Evolutionary conservation across 2,113 vertebrate species (phyloP).

Genomic region (Trichechus manatus): DNA sequence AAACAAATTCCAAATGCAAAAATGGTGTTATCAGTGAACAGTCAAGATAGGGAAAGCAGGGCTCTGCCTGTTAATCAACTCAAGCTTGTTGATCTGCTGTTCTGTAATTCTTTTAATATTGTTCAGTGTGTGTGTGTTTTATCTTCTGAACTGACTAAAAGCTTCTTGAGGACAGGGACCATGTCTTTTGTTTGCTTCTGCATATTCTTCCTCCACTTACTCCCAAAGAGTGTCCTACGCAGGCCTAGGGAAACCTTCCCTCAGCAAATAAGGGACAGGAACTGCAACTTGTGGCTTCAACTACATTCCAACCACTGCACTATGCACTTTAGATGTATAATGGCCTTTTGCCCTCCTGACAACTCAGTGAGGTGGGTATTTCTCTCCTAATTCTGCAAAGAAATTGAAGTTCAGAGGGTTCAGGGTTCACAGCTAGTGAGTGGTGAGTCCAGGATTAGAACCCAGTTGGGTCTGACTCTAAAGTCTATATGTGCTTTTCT

Average conservation of each 20-base stretch:
- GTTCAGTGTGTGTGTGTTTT: constrained; percentile 72
- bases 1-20: neutral
- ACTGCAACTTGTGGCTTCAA: neutral
- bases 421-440: neutral
- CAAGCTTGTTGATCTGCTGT: constrained; percentile 72
- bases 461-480: neutral
- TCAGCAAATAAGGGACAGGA: neutral
- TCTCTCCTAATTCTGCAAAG: neutral
- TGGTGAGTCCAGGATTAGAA: constrained; percentile 19
- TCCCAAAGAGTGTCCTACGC: neutral
- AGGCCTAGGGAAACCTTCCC: neutral
- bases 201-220: constrained; percentile 2
- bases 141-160: constrained; percentile 73
- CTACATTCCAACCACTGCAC: neutral
- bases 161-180: constrained; percentile 77
- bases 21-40: neutral
- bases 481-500: neutral
- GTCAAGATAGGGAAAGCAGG: constrained; percentile 46
- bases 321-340: neutral
- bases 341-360: constrained; percentile 12
- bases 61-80: constrained; percentile 70
- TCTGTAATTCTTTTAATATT: constrained; percentile 69
- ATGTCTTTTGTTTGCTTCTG: constrained; percentile 72
- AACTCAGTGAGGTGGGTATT: constrained; percentile 20
- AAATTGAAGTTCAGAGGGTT: neutral